Evolutionary conservation across 2,797 vertebrate genomes (phyloP).

Genomic region (Clarias pachynema): DNA sequence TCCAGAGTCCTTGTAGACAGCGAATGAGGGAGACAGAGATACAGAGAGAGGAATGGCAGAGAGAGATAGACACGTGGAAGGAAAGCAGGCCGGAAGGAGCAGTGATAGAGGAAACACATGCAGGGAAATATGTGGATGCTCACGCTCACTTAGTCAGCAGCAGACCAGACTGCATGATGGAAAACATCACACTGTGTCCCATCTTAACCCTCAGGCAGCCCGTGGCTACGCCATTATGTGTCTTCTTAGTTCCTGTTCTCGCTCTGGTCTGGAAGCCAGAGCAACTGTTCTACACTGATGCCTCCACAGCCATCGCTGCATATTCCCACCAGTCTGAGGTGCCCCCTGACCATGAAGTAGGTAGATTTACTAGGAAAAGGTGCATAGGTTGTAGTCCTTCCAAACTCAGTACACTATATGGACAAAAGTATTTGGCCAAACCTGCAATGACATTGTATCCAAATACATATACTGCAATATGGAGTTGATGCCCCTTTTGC

Average conservation of each 20-base stretch:
- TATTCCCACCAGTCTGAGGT: conserved; percentile 53
- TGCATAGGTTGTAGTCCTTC: neutral
- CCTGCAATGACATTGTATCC: too few species aligned
- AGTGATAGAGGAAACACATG: conserved; percentile 44
- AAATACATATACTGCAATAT: too few species aligned
- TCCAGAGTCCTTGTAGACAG: conserved; percentile 54
- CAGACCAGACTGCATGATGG: conserved; percentile 19
- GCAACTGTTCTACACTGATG: conserved; percentile 42
- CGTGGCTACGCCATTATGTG: conserved; percentile 45
- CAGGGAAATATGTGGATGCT: conserved; percentile 8
- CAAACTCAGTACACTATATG: too few species aligned
- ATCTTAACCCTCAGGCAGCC: conserved; percentile 41
- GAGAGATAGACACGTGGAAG: conserved; percentile 56
- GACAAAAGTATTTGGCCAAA: too few species aligned
- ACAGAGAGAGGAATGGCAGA: conserved; percentile 53
- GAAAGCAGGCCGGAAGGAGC: conserved; percentile 54
- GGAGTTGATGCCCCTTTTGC: too few species aligned
- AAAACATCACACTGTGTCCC: conserved; percentile 34
- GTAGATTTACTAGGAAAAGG: conserved; percentile 57
- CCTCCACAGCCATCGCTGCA: conserved; percentile 36
- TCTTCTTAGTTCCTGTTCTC: conserved; percentile 41
- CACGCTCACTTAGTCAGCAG: neutral
- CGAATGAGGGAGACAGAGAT: conserved; percentile 17
- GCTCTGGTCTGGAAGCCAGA: conserved; percentile 52
- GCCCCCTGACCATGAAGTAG: conserved; percentile 63